These are phyloP conservation scores for Anguilla rostrata DNA, from an alignment of 2,113 vertebrate genomes.

Conservation along the genomic window DNA sequence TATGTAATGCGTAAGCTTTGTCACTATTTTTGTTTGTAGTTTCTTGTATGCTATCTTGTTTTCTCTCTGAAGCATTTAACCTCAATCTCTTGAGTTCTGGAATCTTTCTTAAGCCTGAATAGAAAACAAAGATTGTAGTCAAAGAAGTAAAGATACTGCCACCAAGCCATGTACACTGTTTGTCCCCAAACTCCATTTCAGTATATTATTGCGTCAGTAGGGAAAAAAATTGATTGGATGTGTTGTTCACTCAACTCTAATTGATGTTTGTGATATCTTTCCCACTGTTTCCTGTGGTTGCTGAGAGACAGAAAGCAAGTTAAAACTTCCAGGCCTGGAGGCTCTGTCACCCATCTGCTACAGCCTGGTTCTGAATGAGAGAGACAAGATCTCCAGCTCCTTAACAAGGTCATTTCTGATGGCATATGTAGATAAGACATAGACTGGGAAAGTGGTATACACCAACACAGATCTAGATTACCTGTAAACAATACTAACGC, in stretches of 20 bases:
- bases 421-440: conserved; percentile 86
- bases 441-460: conserved; percentile 27
- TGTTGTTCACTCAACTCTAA: conserved; percentile 67
- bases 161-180: background rate
- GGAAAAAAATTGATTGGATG: conserved; percentile 10
- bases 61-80: background rate
- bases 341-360: conserved; percentile 83
- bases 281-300: conserved; percentile 91
- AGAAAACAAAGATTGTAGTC: background rate
- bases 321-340: conserved; percentile 68
- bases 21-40: conserved; percentile 16
- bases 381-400: conserved; percentile 84
- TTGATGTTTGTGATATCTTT: conserved; percentile 90
- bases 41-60: background rate
- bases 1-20: conserved; percentile 32
- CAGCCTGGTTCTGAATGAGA: conserved; percentile 84
- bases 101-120: background rate
- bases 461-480: background rate
- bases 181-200: background rate
- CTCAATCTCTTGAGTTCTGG: background rate
- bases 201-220: background rate
- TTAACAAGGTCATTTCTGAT: conserved; percentile 91
- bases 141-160: background rate
- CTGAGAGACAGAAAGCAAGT: conserved; percentile 80
- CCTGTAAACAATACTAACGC: background rate